Evolutionary conservation across 2,888 invertebrate genomes (phyloP), one percentile per base, ranked within the genome.

Genomic region (Philonicus albiceps): DNA sequence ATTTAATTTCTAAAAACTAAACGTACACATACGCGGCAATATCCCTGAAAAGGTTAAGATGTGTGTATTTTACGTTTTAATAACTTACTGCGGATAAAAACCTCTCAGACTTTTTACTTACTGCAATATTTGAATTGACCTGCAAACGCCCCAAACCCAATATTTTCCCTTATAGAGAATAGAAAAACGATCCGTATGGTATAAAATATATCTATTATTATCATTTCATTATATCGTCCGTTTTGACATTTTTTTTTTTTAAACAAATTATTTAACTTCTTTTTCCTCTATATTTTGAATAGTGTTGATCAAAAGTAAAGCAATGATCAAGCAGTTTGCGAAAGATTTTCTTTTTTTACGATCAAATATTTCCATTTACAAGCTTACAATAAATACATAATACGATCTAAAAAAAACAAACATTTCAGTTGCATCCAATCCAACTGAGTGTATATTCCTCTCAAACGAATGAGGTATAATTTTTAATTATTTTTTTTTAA

Each of bases 161-260:
- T n/a, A 83, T 55, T 84, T 55, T 72, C 49, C 19, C 27, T 19
- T 22, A 27, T 8, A n/a, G n/a, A n/a, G n/a, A n/a, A n/a, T 7
- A 64, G 8, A 64, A 64, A 64, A 64, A 64, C 64, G 19, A 22
- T 11, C 11, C 11, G 11, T 11, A 64, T 80, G 49, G 80, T 80
- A 80, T 53, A 80, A 80, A 80, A 80, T 80, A 80, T 64, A 64
- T 80, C 43, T 80, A 80, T 80, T 80, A 27, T 30, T 53, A 49
- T 80, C 22, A 6, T 64, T 64, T 22, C 64, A 64, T 64, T 64
- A 64, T 19, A 64, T 64, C 64, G 64, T 64, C 64, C 80, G 53
- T 78, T 53, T 22, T 80, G 53, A 80, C 37, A 64, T 64, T 64
- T 49, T 53, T 49, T 64, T 64, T 49, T 53, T 49, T 49, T 49